Evolutionary conservation across 2,113 vertebrate genomes (phyloP), one percentile per base, ranked within the genome.

Genomic region (Nothocercus nigrocapillus): DNA sequence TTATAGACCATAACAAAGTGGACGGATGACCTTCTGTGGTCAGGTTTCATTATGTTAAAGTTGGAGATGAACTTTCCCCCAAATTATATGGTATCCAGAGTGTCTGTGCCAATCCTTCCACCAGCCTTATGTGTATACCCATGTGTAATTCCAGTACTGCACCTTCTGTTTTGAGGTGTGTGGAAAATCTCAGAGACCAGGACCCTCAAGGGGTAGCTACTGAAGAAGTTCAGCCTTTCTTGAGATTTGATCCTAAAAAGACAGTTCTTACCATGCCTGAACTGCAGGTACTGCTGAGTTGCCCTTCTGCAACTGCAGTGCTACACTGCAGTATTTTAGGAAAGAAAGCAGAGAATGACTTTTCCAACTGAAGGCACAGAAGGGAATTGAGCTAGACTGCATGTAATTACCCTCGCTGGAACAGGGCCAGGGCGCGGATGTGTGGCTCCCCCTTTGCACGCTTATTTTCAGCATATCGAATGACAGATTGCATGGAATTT

Each of bases 361-460:
- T 81, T 91, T 88, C 59, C 44, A 8, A 83, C 49, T 44, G 90
- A 89, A 68, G 79, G 40, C 42, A 6, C 70, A 14, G 17, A 79
- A 85, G 61, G 67, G 87, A 75, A 89, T 72, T 83, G 64, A 85
- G 36, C 5, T 88, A 91, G 85, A 68, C 68, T 81, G 85, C 36
- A 27, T 72, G 64, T 67, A 83, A 85, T 93, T 91, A 83, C 78
- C 75, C 91, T 45, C 7, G 27, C 91, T 96, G 95, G 93, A 95
- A 85, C 63, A 0, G 1, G 82, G 89, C 89, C 91, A 95, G 42
- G 45, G 67, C 87, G 18, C 47, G 63, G 91, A 83, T 82, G 78
- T 77, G 68, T 24, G 38, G 49, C 61, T 95, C 76, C 68, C 82
- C 56, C 51, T 88, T 89, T 90, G 68, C 85, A 91, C 72, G 40